Evolutionary conservation across 2,113 vertebrate genomes (phyloP), one percentile per base, ranked within the genome.

Genomic region (Anser brachyrhynchus): DNA sequence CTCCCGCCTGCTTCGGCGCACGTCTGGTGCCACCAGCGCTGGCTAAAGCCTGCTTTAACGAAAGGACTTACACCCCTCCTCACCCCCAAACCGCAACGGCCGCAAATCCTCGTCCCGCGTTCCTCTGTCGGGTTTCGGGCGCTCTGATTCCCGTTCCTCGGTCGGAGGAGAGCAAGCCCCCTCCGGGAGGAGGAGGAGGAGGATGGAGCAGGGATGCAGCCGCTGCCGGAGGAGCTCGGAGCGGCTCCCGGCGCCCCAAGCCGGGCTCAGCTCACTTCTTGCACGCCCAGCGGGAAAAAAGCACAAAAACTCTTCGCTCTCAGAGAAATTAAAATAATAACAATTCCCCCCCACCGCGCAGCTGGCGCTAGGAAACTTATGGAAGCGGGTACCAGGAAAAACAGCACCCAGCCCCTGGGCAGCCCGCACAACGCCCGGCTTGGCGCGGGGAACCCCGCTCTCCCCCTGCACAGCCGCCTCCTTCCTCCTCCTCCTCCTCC

Each of bases 41-140:
- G 37, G 0, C n/a, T 11, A 54, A 90, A 58, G 0, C 44, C 35
- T 17, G 22, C 5, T 54, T 28, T 49, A 13, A 0, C 5, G 58
- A 23, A 49, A 65, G 20, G 19, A 1, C 1, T 44, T 3, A 22
- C 2, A 23, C 31, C 33, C 10, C 21, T 65, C 7, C 19, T 39
- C 16, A 57, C 35, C n/a, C 69, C 12, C 9, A 15, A n/a, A 44
- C 33, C 0, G 41, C 81, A 78, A 3, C 0, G 51, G 19, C 61
- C 59, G 19, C 2, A 44, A 74, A 18, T 3, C 26, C 31, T 67
- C 35, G 57, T 13, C 44, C 46, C 41, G 26, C 31, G 4, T 46
- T 62, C 61, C 33, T 61, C 39, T 3, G 6, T 6, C 58, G 8
- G 4, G 46, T 20, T 46, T 20, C 44, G 44, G 44, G 7, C 57